Percentiles rank a stretch among this genome's conserved stretches.
phyloP scores from a whole-genome alignment of 2,113 vertebrate genomes.

The Phaethon lepturus region DNA sequence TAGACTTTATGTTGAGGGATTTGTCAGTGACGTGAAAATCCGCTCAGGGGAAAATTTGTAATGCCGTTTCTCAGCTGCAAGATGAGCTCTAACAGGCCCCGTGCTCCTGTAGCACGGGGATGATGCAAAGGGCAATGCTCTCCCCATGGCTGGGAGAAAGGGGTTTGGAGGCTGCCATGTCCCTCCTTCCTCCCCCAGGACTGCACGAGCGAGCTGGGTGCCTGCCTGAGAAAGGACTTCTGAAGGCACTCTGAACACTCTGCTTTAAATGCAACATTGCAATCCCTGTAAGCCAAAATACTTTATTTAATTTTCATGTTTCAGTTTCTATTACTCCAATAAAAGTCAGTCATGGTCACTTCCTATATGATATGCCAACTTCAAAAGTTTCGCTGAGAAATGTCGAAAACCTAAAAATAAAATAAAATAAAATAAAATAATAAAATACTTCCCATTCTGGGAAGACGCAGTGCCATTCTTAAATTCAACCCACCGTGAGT shows the following conservation, averaged over 20 bases:
- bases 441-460: background rate
- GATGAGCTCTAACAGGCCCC: background rate
- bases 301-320: background rate
- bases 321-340: background rate
- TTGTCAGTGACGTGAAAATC: background rate
- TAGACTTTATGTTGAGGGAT: background rate
- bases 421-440: background rate
- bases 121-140: background rate
- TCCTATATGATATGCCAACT: background rate
- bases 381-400: background rate
- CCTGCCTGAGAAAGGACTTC: background rate
- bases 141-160: background rate
- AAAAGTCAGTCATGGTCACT: background rate
- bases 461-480: background rate
- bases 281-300: background rate
- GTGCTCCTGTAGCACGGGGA: background rate
- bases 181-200: background rate
- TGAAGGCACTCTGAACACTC: background rate
- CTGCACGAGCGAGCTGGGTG: background rate
- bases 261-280: background rate
- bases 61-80: background rate
- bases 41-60: accelerated
- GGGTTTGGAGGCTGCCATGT: background rate
- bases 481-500: background rate
- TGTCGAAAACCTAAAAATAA: background rate